Base-by-base conservation (phyloP, 2,113 vertebrate genomes). In the Budorcas taxicolor region DNA sequence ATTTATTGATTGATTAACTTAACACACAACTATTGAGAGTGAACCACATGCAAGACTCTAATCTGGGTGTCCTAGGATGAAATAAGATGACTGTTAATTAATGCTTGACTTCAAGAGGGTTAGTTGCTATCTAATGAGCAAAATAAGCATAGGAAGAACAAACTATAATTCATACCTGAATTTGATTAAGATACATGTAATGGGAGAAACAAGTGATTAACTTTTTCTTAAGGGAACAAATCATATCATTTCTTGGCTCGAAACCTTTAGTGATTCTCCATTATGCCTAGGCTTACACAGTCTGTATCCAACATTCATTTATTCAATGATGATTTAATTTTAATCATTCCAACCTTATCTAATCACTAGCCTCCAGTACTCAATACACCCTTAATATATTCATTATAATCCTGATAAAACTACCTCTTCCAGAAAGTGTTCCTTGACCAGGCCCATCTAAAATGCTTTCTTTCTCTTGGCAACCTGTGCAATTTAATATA, bases 1-100 rank as follows among this genome's bases (percentile, higher is more conserved):
- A 60, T 78, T 43, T 78, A 82, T 76, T 96, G 67, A 85, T 50
- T 87, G 5, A 81, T 57, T 95, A 31, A 62, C 71, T 92, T 43
- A 43, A 10, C 47, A 6, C 43, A 36, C 6, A 84, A 40, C 40
- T 90, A 64, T 23, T 92, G 78, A 93, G 53, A 88, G 57, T 2
- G 87, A 89, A 86, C 36, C 53, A 1, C 10, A 16, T 67, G 6
- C 81, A 67, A 90, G 11, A 5, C 15, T 95, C 40, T 92, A 90
- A 87, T 81, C 23, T 94, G n/a, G 80, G 58, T 95, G n/a, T 76
- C 87, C 47, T 82, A 84, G 94, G 67, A 88, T 81, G 84, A 90
- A 87, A 25, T 83, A 53, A 96, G 40, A 71, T 90, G 36, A 62
- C 36, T 92, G 25, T 88, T 94, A 50, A 74, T 27, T 55, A 81